Base-by-base conservation (phyloP, 1,140 invertebrate genomes). In the Papilio xuthus region DNA sequence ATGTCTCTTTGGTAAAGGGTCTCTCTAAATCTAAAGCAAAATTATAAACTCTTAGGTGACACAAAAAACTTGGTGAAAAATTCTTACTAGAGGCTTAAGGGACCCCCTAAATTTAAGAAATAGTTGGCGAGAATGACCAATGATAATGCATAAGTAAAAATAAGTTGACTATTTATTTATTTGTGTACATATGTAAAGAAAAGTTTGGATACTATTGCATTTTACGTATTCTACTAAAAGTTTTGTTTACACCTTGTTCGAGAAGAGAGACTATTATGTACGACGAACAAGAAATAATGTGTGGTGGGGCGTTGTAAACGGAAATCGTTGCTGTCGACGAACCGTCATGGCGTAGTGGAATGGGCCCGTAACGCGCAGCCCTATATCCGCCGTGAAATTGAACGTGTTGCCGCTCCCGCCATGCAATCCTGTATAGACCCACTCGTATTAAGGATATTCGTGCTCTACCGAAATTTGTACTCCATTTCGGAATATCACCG, bases 301-400 rank as follows among this genome's bases (percentile, higher is more conserved):
- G 82, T 80, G 85, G 76, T 32, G 28, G 80, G 83, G 84, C 79
- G 84, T 83, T 74, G 73, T 79, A 84, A 83, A 80, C 87, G 90
- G 88, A 92, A 89, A 91, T 89, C 86, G 88, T 88, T 85, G 81
- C 84, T 85, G 88, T 85, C 87, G 85, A 84, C 83, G 88, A 86
- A 85, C 83, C 88, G 88, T 88, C 89, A 86, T 81, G 84, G 83
- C 82, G 86, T 85, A 84, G 87, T 83, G 85, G 87, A 86, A 91
- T 88, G 84, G 88, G 87, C 85, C 85, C 85, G 86, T 92, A 91
- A 91, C 89, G 81, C 80, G 87, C 83, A 78, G 81, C 86, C 89
- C 84, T 88, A 91, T 91, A 91, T 91, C 91, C 91, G 90, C 84
- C 88, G 86, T 89, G 88, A 89, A 92, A 92, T 92, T 87, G 86